Percentiles rank a stretch among this genome's conserved stretches.
phyloP scores from a whole-genome alignment of 2,888 invertebrate species.

The Neoascia interrupta region DNA sequence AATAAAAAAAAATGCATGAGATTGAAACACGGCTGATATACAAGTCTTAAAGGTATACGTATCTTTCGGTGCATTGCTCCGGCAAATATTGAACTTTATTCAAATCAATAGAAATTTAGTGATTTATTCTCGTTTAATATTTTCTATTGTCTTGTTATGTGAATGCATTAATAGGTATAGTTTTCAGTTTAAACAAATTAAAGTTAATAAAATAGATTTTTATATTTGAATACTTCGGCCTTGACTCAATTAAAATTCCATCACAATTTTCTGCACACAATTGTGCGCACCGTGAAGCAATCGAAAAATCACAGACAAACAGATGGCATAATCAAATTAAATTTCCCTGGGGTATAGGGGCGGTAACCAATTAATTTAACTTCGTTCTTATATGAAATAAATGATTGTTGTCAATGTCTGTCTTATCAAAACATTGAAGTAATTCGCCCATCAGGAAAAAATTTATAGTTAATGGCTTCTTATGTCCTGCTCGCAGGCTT shows the following conservation, averaged over 20 bases:
- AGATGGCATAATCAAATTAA: neutral
- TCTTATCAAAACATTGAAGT: no score
- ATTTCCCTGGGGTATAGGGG: no score
- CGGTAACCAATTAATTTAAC: no score
- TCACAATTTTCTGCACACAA: neutral
- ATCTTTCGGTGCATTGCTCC: neutral
- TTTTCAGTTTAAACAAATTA: neutral
- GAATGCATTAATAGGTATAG: no score
- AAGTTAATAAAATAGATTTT: neutral
- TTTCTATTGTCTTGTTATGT: neutral
- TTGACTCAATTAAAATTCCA: conserved; percentile 15
- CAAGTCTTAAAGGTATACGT: neutral
- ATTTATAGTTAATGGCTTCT: no score
- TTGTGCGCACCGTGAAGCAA: neutral
- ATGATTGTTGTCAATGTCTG: no score
- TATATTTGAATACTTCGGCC: neutral
- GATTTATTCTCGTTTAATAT: neutral
- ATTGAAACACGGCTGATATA: no score
- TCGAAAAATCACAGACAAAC: neutral
- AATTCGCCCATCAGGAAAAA: no score
- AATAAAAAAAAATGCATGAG: no score
- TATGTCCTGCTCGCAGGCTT: no score
- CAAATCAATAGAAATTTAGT: neutral
- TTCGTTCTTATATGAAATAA: no score
- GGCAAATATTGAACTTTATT: neutral